Evolutionary conservation across 2,113 vertebrate genomes (phyloP).

Genomic region (Phylloscopus trochiloides): DNA sequence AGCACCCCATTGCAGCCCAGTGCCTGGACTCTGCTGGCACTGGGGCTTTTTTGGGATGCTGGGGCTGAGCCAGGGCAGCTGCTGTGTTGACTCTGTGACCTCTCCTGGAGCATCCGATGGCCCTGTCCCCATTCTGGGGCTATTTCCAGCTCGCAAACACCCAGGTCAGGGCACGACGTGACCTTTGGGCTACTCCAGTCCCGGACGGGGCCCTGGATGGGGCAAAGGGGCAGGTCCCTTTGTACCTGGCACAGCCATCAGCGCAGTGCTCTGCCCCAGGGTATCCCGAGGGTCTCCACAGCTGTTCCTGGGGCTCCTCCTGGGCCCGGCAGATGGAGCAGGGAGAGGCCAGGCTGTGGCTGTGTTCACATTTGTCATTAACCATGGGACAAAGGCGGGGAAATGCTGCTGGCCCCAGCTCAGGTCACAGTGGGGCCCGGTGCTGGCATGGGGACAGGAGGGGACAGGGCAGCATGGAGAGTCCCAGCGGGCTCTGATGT

Average conservation of each 20-base stretch:
- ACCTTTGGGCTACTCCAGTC: background rate
- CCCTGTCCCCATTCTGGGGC: background rate
- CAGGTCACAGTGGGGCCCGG: rapidly evolving
- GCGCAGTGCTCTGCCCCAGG: background rate
- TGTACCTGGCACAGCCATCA: rapidly evolving
- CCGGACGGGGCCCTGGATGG: background rate
- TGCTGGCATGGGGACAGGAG: rapidly evolving
- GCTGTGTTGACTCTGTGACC: background rate
- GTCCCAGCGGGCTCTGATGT: background rate
- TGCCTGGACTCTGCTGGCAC: rapidly evolving
- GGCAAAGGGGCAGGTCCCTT: background rate
- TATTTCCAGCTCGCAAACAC: conserved; percentile 33
- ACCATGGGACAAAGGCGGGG: background rate
- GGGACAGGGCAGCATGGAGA: background rate
- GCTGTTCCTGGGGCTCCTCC: background rate
- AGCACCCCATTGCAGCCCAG: rapidly evolving
- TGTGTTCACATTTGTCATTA: background rate
- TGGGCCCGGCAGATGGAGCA: background rate
- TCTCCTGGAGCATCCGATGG: background rate
- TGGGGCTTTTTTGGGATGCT: background rate
- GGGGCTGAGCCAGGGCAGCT: background rate
- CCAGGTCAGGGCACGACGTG: background rate
- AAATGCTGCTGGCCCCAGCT: rapidly evolving
- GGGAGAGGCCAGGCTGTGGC: background rate
- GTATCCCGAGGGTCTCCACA: rapidly evolving